Evolutionary conservation across 2,113 vertebrate species (phyloP), one percentile per base, ranked within the genome.

Genomic region (Dipodomys merriami): DNA sequence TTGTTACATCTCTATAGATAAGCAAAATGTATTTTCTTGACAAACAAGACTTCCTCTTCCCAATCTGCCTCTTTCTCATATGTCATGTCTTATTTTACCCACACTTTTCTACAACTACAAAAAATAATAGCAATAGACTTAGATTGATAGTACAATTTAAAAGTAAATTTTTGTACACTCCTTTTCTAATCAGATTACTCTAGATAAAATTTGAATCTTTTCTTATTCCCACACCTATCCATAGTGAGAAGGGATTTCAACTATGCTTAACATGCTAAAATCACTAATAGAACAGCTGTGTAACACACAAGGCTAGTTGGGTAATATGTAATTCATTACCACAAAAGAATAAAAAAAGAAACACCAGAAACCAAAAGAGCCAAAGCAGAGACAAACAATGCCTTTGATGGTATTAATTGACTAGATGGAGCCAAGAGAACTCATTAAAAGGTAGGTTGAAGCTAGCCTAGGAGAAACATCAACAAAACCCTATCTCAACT

Each of bases 301-400:
- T 49, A 69, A 62, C 27, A 68, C 77, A 20, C 44, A 46, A 69
- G 49, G 71, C 39, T 30, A 39, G 11, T 49, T 20, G 62, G 57
- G 57, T 39, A 68, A 86, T 62, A 22, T 62, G 11, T 23, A 86
- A 86, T 71, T 30, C 44, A 33, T 53, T 49, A 49, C 49, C 49
- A 67, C 86, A 57, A 60, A 91, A 60, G 1, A 79, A 73, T 69
- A 18, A 39, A 30, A 60, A 78, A 92, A 60, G 12, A 83, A 89
- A 87, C 67, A 29, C 53, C 89, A 77, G 62, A 86, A 95, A 85
- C 64, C 2, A 88, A 85, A 90, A 88, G 18, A 1, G 60, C 60
- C 71, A 2, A 33, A 69, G 88, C 18, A 82, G 23, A 93, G 93
- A 86, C 39, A 23, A 79, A 86, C 22, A 85, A 89, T 46, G 29